Conservation (phyloP, 2,113 vertebrate genomes). For the Noctilio leporinus region DNA sequence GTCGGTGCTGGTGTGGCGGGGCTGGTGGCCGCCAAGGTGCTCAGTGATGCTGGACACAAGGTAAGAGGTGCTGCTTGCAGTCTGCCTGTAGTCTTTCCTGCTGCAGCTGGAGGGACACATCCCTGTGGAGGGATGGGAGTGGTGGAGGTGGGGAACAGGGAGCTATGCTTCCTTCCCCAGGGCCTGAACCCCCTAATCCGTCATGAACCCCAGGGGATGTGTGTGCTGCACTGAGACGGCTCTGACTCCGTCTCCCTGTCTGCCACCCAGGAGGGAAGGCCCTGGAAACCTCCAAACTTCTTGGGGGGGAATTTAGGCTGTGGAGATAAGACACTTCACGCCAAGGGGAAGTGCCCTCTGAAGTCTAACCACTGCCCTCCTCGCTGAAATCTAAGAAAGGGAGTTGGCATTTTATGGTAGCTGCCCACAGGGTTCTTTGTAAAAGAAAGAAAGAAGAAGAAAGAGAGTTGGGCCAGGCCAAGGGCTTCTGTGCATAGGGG, state of each 20-base stretch:
- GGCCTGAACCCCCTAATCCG: not conserved
- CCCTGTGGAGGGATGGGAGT: not conserved
- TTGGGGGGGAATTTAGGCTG: not conserved
- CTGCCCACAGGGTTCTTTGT: too few relatives aligned
- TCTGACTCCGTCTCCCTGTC: not conserved
- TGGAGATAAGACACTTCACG: not conserved
- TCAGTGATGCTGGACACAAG: conserved; percentile 86
- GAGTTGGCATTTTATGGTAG: too few relatives aligned
- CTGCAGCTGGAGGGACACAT: not conserved
- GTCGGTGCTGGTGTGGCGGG: conserved; percentile 86
- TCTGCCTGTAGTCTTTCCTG: not conserved
- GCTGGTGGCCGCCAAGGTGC: conserved; percentile 84
- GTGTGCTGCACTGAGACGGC: fast-evolving
- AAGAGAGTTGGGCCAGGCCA: not conserved
- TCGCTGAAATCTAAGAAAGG: not conserved
- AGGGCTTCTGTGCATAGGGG: not conserved
- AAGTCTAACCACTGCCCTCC: not conserved
- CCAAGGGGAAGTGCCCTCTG: not conserved
- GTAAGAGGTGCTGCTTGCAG: conserved; percentile 58
- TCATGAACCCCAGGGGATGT: not conserved
- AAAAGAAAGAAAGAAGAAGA: too few relatives aligned
- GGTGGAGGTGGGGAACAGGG: not conserved
- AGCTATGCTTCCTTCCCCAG: fast-evolving
- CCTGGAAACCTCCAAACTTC: not conserved
- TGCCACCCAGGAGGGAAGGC: not conserved